Evolutionary conservation across 2,797 vertebrate genomes (phyloP), one percentile per base, ranked within the genome.

Genomic region (Mergus octosetaceus): DNA sequence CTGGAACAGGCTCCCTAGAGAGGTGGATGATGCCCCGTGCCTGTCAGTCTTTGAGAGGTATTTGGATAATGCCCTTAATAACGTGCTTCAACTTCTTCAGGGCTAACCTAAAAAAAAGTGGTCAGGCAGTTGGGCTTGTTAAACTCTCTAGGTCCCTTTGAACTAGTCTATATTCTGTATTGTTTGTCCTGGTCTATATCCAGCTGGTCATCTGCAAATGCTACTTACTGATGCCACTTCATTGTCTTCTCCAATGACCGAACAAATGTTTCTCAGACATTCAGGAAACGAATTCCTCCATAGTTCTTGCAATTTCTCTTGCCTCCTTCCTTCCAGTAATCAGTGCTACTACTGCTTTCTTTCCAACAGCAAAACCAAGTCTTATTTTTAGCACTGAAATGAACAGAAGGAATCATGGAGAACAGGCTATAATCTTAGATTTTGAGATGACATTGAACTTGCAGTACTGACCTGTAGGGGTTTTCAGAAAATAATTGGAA

Each of bases 401-500:
- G 61, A 93, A 36, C 10, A 47, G 78, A 76, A 89, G 75, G 56
- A 47, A 51, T 79, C 6, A 6, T 1, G 0, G 22, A 66, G 34
- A 91, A 39, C 15, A 65, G 36, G 24, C 18, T 30, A 30, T 65
- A 88, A 84, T 56, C 49, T 58, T 53, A 84, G 54, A 73, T 90
- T 81, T 65, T 69, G 73, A 66, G 58, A 45, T 90, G 45, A 56
- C 57, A 39, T 14, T 68, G 87, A 82, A 82, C 71, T 89, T 64
- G 28, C 3, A 77, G 51, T 45, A 25, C 57, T 73, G 91, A 76
- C 84, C 80, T 72, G 22, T 73, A 58, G 3, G 2, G 79, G 24
- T 62, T 87, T 86, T 2, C 58, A 93, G 64, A 76, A 96, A 73
- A 87, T 34, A 93, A 76, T 43, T 60, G 68, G 39, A 82, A 90